Conservation (phyloP, 2,797 vertebrate genomes). For the Phoebastria nigripes region DNA sequence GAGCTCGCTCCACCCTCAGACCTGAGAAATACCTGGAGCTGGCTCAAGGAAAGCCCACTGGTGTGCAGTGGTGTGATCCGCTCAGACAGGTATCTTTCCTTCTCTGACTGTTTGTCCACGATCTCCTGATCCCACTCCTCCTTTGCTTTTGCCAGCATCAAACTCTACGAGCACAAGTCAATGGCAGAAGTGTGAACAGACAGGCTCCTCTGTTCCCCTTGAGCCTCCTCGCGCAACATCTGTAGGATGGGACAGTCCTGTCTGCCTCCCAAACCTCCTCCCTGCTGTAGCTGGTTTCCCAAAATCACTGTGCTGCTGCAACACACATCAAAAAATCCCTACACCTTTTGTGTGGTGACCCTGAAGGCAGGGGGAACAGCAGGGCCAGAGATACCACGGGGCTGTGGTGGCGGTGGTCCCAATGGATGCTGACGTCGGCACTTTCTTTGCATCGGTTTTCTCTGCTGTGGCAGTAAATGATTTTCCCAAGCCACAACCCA, state of each 20-base stretch:
- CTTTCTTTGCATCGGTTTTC: not conserved
- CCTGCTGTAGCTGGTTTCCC: not conserved
- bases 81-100: constrained; percentile 85
- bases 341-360: not conserved
- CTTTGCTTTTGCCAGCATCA: constrained; percentile 92
- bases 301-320: not conserved
- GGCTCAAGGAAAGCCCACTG: constrained; percentile 77
- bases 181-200: not conserved
- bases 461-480: not conserved
- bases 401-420: not conserved
- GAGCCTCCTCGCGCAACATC: accelerated
- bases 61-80: constrained; percentile 77
- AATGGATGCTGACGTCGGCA: not conserved
- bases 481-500: not conserved
- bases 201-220: not conserved
- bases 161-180: constrained; percentile 73
- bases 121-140: constrained; percentile 92
- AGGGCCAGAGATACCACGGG: accelerated
- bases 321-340: not conserved
- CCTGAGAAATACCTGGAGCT: constrained; percentile 81
- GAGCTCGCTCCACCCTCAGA: accelerated
- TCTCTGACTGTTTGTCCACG: constrained; percentile 86
- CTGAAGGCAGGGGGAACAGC: not conserved
- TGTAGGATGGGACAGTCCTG: not conserved
- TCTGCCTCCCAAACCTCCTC: not conserved